Evolutionary conservation across 2,888 invertebrate species (phyloP).

Genomic region (Leptopilina myrica): DNA sequence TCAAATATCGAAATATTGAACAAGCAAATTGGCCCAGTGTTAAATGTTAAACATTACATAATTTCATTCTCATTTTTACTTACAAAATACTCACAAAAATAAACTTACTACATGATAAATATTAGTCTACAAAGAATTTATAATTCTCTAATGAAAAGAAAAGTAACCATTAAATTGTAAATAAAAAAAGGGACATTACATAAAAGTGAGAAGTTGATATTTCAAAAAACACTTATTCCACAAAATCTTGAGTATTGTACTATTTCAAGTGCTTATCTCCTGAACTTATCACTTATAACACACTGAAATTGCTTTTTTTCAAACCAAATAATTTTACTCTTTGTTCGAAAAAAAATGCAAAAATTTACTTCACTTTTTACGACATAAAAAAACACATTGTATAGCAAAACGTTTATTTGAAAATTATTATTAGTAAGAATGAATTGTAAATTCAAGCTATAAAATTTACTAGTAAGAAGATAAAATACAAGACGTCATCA

Average conservation of each 20-base stretch:
- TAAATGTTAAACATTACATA: constrained; percentile 56
- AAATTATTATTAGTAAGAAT: neutral
- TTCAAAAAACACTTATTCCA: neutral
- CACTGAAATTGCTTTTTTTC: too few species aligned
- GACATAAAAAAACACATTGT: neutral
- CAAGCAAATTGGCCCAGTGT: constrained; percentile 68
- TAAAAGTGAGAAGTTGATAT: neutral
- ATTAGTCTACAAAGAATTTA: too few species aligned
- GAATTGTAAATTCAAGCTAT: neutral
- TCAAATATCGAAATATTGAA: constrained; percentile 67
- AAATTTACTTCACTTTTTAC: neutral
- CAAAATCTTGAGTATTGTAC: too few species aligned
- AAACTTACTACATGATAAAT: too few species aligned
- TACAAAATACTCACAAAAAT: neutral
- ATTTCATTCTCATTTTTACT: neutral
- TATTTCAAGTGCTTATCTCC: too few species aligned
- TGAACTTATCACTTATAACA: too few species aligned
- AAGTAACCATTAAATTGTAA: neutral
- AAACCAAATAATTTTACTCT: too few species aligned
- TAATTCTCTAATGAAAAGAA: too few species aligned
- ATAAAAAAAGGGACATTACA: neutral
- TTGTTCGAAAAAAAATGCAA: neutral
- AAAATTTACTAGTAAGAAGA: constrained; percentile 5
- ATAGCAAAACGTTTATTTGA: neutral
- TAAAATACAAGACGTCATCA: constrained; percentile 19